phyloP scores from a whole-genome alignment of 1,140 invertebrate genomes.

The Drosophila rhopaloa region DNA sequence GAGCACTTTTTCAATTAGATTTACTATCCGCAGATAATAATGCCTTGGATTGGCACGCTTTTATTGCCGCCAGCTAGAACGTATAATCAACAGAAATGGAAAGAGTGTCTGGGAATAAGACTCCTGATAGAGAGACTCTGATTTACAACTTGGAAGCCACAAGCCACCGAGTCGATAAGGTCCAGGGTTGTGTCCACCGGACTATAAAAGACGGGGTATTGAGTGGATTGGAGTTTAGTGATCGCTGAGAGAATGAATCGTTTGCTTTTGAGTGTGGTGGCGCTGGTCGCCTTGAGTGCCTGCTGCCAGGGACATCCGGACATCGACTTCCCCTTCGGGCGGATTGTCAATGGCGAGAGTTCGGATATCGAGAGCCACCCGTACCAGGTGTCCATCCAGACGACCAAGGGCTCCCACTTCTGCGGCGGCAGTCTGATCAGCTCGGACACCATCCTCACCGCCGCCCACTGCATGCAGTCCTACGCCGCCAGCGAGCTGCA shows the following conservation, averaged over 20 bases:
- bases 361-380: conserved; percentile 56
- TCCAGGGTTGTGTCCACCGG: neutral
- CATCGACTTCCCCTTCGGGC: conserved; percentile 59
- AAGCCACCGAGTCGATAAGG: conserved; percentile 34
- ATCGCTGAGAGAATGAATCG: conserved; percentile 59
- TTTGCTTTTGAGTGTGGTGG: conserved; percentile 43
- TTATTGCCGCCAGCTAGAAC: conserved; percentile 13
- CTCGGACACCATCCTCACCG: conserved; percentile 85
- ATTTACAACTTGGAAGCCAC: conserved; percentile 43
- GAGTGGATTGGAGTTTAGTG: conserved; percentile 20
- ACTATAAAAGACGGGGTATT: conserved; percentile 39
- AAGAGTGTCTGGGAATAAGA: conserved; percentile 2
- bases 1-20: conserved; percentile 16
- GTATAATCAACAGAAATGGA: conserved; percentile 40
- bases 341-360: conserved; percentile 62
- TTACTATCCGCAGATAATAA: conserved; percentile 24
- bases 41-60: conserved; percentile 12
- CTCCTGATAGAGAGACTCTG: conserved; percentile 39
- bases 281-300: conserved; percentile 43
- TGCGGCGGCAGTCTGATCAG: conserved; percentile 87
- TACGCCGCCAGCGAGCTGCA: conserved; percentile 41
- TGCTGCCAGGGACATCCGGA: conserved; percentile 40
- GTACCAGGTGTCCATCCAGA: conserved; percentile 73
- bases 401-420: conserved; percentile 64
- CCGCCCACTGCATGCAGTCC: conserved; percentile 86